Base-by-base conservation (phyloP, 1,140 invertebrate genomes). In the Matsumurasca onukii region DNA sequence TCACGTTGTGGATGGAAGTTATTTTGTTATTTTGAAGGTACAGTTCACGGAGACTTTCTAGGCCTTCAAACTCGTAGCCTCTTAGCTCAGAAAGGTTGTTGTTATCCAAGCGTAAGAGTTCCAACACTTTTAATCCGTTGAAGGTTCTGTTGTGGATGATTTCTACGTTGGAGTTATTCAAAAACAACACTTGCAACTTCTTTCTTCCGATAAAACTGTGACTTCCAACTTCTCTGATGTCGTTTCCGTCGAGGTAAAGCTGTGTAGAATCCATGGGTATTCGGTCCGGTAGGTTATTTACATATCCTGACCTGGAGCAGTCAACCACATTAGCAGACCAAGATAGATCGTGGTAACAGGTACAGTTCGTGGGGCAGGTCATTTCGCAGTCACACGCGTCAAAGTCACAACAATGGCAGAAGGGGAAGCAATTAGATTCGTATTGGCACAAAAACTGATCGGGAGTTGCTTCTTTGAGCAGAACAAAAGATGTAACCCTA, bases 351-450 rank as follows among this genome's bases (percentile, higher is more conserved):
- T 96, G 92, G 80, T 94, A 96, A 80, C 94, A 97, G 31, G 91
- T 91, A 78, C 94, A 97, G 75, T 94, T 92, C 57, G 86, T 86
- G 24, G 94, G 94, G 76, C 94, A 97, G 24, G 91, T 95, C 93
- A 97, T 95, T 83, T 96, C 92, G 82, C 94, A 97, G 77, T 97
- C 90, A 78, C 94, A 97, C 25, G 93, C 93, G 78, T 95, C 93
- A 75, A 94, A 97, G 76, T 97, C 94, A 78, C 94, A 97, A 79
- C 94, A 97, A 72, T 95, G 91, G 77, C 94, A 97, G 51, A 94
- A 78, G 0, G 93, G 89, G 76, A 94, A 94, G 79, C 94, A 97
- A 73, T 96, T 94, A 52, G 89, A 88, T 39, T 93, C 89, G 76
- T 97, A 97, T 77, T 92, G 91, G 81, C 94, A 97, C 31, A 97